Evolutionary conservation across 2,797 vertebrate species (phyloP), one percentile per base, ranked within the genome.

Genomic region (Huso huso): DNA sequence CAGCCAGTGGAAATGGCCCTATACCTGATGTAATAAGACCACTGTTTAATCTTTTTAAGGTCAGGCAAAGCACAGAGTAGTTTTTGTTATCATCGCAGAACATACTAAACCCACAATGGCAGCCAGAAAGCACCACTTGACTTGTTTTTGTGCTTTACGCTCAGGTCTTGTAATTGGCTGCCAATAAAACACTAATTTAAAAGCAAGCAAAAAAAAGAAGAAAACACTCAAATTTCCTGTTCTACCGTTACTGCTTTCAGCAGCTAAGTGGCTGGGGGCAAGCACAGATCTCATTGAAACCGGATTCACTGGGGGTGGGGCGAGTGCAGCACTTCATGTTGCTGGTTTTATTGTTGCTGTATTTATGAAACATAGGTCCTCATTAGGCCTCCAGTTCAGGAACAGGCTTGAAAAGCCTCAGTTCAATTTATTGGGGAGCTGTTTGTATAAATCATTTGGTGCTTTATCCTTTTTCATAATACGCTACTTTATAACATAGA

Each of bases 101-200:
- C 61, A 58, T 7, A 61, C 65, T 70, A 62, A 66, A 53, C 65
- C 62, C 63, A 71, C 68, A 69, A 69, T 71, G 68, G 65, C 64
- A 68, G 74, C 65, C 66, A 71, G 71, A 73, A 81, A 73, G 82
- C 77, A 81, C 81, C 83, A 85, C 84, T 88, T 88, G 83, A 85
- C 82, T 83, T 82, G 85, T 84, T 88, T 78, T 69, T 88, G 85
- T 83, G 80, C 83, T 86, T 86, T 87, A 86, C 73, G 76, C 73
- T 80, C 84, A 88, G 81, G 80, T 77, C 83, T 84, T 78, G 85
- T 88, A 87, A 89, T 88, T 86, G 88, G 82, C 81, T 86, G 83
- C 87, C 88, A 89, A 89, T 88, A 88, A 87, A 87, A 86, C 85
- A 88, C 88, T 88, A 83, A 88, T 90, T 90, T 87, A 84, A 85